Evolutionary conservation across 2,113 vertebrate genomes (phyloP).

Genomic region (Phocoena sinus): DNA sequence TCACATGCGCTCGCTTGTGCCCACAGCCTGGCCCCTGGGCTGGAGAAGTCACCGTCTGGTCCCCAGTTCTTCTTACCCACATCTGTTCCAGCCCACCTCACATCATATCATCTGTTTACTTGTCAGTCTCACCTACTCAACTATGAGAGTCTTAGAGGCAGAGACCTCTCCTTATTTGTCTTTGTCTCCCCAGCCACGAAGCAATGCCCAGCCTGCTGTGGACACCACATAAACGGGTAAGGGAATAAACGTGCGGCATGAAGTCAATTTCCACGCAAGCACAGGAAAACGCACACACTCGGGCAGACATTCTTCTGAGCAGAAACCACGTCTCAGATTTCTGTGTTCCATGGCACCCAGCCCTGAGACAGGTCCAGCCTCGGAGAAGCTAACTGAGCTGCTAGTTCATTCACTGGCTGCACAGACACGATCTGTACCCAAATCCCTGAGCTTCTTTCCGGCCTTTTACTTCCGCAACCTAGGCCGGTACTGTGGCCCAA

Average conservation of each 20-base stretch:
- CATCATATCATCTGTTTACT: not conserved
- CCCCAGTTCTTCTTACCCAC: not conserved
- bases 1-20: not conserved
- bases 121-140: not conserved
- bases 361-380: not conserved
- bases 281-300: not conserved
- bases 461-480: not conserved
- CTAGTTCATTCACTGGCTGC: not conserved
- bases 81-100: not conserved
- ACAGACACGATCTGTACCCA: not conserved
- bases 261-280: not conserved
- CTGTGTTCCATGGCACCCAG: not conserved
- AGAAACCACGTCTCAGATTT: not conserved
- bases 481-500: not conserved
- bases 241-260: not conserved
- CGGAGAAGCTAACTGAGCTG: not conserved
- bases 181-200: not conserved
- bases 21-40: not conserved
- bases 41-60: not conserved
- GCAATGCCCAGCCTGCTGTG: not conserved
- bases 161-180: not conserved
- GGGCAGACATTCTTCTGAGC: not conserved
- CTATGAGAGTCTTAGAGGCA: not conserved
- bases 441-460: not conserved
- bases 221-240: not conserved